Evolutionary conservation across 2,113 vertebrate genomes (phyloP).

Genomic region (Hyperopisus bebe): DNA sequence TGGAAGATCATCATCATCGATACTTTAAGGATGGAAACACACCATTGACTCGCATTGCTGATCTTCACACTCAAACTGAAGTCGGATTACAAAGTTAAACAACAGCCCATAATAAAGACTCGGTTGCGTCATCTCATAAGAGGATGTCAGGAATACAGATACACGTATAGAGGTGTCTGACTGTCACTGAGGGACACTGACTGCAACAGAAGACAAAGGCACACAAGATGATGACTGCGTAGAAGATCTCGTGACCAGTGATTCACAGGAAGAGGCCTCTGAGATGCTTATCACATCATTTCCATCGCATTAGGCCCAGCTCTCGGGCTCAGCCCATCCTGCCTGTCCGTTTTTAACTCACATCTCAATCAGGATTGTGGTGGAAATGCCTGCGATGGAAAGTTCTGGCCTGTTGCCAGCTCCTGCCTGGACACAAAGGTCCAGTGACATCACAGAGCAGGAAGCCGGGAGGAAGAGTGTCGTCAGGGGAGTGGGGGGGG

Average conservation of each 20-base stretch:
- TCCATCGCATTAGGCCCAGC: neutral
- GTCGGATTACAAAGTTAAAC: neutral
- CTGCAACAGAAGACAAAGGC: neutral
- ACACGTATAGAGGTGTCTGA: neutral
- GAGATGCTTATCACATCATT: neutral
- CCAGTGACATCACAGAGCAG: slow-evolving; percentile 16
- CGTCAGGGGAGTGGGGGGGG: neutral
- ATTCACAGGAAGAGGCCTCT: neutral
- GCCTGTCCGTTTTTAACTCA: no score
- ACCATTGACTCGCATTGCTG: neutral
- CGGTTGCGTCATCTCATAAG: neutral
- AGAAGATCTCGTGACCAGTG: neutral
- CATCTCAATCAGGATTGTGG: neutral
- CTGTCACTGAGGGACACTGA: neutral
- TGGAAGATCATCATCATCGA: no score
- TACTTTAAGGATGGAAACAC: rapidly evolving
- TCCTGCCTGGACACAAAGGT: neutral
- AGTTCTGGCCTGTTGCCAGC: neutral
- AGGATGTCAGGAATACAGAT: neutral
- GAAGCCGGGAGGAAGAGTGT: neutral
- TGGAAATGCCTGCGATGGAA: slow-evolving; percentile 1
- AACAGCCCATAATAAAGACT: neutral
- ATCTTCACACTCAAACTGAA: neutral
- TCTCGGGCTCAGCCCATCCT: neutral
- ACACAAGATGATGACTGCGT: neutral